Evolutionary conservation across 2,797 vertebrate genomes (phyloP).

Genomic region (Tinamus major): DNA sequence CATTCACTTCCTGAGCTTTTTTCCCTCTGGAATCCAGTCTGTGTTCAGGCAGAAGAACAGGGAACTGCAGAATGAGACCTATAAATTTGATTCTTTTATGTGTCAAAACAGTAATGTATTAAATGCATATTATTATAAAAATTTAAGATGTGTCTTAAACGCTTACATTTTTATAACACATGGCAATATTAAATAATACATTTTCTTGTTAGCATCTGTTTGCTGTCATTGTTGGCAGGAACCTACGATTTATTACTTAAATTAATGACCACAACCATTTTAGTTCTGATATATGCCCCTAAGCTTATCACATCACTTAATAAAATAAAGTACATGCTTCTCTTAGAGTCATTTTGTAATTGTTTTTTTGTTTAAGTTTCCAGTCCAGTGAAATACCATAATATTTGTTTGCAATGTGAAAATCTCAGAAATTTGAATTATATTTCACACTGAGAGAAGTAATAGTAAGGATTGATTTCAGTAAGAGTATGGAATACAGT

Average conservation of each 20-base stretch:
- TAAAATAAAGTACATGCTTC: constrained; percentile 76
- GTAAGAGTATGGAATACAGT: constrained; percentile 6
- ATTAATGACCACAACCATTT: constrained; percentile 82
- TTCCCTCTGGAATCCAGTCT: constrained; percentile 55
- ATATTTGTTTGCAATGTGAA: constrained; percentile 54
- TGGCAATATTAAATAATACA: constrained; percentile 81
- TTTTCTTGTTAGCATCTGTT: constrained; percentile 85
- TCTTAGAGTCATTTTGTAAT: constrained; percentile 73
- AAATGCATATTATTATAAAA: constrained; percentile 83
- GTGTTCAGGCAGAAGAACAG: constrained; percentile 74
- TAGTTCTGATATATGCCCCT: constrained; percentile 79
- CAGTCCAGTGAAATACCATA: constrained; percentile 55
- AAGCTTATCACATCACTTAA: constrained; percentile 78
- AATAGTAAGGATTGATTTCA: constrained; percentile 15
- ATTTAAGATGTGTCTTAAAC: constrained; percentile 81
- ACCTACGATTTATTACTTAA: constrained; percentile 82
- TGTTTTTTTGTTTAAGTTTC: constrained; percentile 72
- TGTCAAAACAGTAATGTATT: constrained; percentile 80
- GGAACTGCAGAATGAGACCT: constrained; percentile 68
- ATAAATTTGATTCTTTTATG: constrained; percentile 78
- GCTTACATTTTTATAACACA: constrained; percentile 79
- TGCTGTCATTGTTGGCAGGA: constrained; percentile 80
- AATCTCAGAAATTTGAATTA: constrained; percentile 58
- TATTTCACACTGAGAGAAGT: constrained; percentile 55
- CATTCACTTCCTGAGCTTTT: constrained; percentile 52